Evolutionary conservation across 2,888 invertebrate genomes (phyloP).

Genomic region (Rugalucina vietnamica): DNA sequence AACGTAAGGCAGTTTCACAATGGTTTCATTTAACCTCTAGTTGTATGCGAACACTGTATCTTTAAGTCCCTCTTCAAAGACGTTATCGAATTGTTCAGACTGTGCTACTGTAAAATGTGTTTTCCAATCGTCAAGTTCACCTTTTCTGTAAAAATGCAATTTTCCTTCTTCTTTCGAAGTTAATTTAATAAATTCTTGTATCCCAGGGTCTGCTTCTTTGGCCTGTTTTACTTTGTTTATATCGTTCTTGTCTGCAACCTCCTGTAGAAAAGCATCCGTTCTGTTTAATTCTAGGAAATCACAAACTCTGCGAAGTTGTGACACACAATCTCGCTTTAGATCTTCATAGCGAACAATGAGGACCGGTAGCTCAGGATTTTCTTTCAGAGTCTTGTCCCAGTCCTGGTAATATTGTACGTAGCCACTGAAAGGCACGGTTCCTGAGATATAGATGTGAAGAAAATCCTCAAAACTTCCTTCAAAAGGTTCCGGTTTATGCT

Average conservation of each 20-base stretch:
- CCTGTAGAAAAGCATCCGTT: not conserved
- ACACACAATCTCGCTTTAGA: not conserved
- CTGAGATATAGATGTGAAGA: not conserved
- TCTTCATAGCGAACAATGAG: constrained; percentile 5
- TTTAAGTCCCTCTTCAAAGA: too few species aligned
- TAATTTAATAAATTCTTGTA: not conserved
- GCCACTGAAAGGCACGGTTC: not conserved
- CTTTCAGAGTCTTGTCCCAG: constrained; percentile 1
- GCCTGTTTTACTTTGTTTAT: not conserved
- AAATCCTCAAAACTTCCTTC: not conserved
- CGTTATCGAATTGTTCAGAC: too few species aligned
- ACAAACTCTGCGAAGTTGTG: not conserved
- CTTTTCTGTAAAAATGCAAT: constrained; percentile 13
- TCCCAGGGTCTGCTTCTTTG: not conserved
- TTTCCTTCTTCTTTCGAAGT: not conserved
- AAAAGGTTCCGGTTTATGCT: not conserved
- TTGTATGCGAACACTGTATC: too few species aligned
- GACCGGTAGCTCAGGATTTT: not conserved
- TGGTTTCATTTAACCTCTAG: too few species aligned
- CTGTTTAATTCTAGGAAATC: not conserved
- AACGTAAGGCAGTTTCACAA: too few species aligned
- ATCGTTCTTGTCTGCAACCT: constrained; percentile 8
- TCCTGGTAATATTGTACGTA: not conserved
- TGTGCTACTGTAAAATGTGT: too few species aligned
- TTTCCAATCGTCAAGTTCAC: too few species aligned